Conservation (phyloP, 2,113 vertebrate genomes). For the Sander lucioperca region DNA sequence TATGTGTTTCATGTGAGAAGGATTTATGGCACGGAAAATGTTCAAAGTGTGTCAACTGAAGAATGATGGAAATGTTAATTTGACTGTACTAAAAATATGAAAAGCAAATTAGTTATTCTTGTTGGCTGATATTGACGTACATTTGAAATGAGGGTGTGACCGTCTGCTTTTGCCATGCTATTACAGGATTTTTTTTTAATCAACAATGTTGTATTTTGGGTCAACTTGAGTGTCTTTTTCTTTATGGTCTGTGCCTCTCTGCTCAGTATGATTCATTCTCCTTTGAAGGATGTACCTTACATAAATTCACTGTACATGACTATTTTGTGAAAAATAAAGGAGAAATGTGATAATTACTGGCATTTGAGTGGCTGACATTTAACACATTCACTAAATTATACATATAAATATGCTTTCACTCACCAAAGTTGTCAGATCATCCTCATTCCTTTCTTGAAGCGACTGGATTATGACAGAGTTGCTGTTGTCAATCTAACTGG, state of each 20-base stretch:
- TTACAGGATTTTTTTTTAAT: slow-evolving; percentile 4
- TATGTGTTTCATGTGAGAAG: slow-evolving; percentile 2
- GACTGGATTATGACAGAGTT: not conserved
- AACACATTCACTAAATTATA: slow-evolving; percentile 7
- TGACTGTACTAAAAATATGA: slow-evolving; percentile 11
- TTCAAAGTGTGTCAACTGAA: slow-evolving; percentile 1
- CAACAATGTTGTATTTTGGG: slow-evolving; percentile 51
- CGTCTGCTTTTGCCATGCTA: not conserved
- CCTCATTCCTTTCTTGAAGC: not conserved
- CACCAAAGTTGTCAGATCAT: not conserved
- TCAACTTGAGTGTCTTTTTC: slow-evolving; percentile 48
- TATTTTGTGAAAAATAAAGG: slow-evolving; percentile 69
- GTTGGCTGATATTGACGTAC: not conserved
- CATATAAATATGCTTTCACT: not conserved
- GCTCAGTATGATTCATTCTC: slow-evolving; percentile 44
- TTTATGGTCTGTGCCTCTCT: slow-evolving; percentile 65
- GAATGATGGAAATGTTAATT: not conserved
- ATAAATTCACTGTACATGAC: slow-evolving; percentile 56
- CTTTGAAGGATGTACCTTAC: slow-evolving; percentile 42
- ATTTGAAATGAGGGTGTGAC: slow-evolving; percentile 5
- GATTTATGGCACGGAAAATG: not conserved
- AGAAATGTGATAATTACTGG: slow-evolving; percentile 20
- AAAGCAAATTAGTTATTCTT: not conserved
- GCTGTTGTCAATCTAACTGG: slow-evolving; percentile 1
- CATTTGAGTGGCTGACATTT: slow-evolving; percentile 10